Evolutionary conservation across 1,140 invertebrate species (phyloP).

Genomic region (Drosophila tristis): DNA sequence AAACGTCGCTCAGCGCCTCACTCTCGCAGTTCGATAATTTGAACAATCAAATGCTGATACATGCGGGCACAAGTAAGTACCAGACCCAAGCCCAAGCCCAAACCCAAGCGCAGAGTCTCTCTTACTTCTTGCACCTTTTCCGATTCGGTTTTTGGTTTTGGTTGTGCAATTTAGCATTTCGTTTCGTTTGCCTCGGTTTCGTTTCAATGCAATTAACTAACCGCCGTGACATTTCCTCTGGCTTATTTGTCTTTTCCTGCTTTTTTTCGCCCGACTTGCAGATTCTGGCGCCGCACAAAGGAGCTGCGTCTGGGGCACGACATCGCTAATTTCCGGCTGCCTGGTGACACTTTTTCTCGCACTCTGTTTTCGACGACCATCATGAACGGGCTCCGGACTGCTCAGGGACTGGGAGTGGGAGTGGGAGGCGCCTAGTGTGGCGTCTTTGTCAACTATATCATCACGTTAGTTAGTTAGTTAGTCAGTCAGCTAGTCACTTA

Average conservation of each 20-base stretch:
- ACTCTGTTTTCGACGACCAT: constrained; percentile 37
- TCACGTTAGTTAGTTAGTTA: constrained; percentile 77
- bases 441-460: constrained; percentile 73
- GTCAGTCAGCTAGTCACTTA: constrained; percentile 77
- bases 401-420: constrained; percentile 1
- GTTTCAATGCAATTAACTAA: constrained; percentile 24
- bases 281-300: constrained; percentile 46
- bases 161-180: constrained; percentile 3
- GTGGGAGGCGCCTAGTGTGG: constrained; percentile 25
- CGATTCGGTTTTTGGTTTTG: constrained; percentile 1
- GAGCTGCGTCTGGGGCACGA: constrained; percentile 31
- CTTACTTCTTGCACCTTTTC: neutral
- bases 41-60: constrained; percentile 82
- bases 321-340: constrained; percentile 56
- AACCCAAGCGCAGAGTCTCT: too few species aligned
- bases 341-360: constrained; percentile 53
- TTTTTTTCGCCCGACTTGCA: constrained; percentile 10
- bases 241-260: constrained; percentile 6
- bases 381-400: constrained; percentile 54
- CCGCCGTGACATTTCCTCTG: neutral
- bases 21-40: constrained; percentile 77
- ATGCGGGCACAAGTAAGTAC: constrained; percentile 67
- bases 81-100: neutral
- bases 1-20: constrained; percentile 65
- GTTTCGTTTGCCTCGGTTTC: neutral